Evolutionary conservation across 2,888 invertebrate species (phyloP).

Genomic region (Suillia variegata): DNA sequence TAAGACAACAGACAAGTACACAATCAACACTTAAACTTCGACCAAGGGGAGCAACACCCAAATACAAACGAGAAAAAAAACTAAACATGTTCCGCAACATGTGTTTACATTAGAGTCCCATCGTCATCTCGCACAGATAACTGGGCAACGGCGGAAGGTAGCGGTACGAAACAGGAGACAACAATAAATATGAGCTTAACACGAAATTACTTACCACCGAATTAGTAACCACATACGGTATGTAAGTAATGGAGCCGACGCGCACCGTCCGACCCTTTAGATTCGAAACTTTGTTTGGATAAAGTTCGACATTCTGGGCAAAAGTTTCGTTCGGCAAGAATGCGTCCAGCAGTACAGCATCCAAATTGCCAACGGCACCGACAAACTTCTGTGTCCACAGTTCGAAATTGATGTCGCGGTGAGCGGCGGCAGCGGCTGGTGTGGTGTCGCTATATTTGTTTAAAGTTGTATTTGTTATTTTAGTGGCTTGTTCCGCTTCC

Average conservation of each 20-base stretch:
- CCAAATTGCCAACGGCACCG: conserved; percentile 52
- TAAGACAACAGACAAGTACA: neutral
- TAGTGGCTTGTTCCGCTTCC: neutral
- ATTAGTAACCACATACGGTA: conserved; percentile 57
- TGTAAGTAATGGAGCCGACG: conserved; percentile 56
- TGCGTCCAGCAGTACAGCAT: conserved; percentile 53
- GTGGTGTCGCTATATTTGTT: conserved; percentile 13
- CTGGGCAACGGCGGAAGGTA: conserved; percentile 22
- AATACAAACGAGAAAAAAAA: no score
- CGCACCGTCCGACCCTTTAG: conserved; percentile 49
- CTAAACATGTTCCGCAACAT: conserved; percentile 36
- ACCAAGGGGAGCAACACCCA: conserved; percentile 9
- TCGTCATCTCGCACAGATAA: neutral
- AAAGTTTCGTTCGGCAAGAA: conserved; percentile 54
- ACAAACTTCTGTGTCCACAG: conserved; percentile 60
- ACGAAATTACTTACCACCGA: conserved; percentile 57
- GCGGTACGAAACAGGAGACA: conserved; percentile 25
- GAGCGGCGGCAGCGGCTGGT: conserved; percentile 1
- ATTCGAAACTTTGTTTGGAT: conserved; percentile 57
- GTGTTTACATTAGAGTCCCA: conserved; percentile 42
- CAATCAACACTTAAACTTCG: neutral
- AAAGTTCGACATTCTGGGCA: conserved; percentile 51
- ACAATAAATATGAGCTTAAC: conserved; percentile 54
- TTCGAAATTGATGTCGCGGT: conserved; percentile 52
- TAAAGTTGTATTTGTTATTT: conserved; percentile 6